These are phyloP conservation scores for Decapterus maruadsi DNA, from an alignment of 2,797 vertebrate genomes.

Conservation along the genomic window DNA sequence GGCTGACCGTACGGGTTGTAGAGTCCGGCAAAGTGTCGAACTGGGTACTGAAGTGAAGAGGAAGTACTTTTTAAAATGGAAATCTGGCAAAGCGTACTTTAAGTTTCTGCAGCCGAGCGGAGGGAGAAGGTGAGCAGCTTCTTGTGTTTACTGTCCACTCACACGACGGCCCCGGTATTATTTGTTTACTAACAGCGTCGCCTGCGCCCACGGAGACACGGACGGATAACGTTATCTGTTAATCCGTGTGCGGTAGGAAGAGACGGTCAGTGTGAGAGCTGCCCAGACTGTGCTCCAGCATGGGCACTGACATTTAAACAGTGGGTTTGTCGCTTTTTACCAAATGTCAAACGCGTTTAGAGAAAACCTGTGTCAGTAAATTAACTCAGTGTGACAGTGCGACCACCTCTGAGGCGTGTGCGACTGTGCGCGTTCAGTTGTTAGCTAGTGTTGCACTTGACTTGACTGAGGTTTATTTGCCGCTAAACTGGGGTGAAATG, in stretches of 20 bases:
- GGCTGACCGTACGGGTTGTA: constrained; percentile 40
- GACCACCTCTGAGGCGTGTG: constrained; percentile 1
- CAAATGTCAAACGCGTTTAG: fast-evolving
- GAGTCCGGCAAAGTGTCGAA: constrained; percentile 77
- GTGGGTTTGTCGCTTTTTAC: fast-evolving
- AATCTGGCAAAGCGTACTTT: constrained; percentile 24
- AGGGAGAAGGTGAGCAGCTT: constrained; percentile 57
- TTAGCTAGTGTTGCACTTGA: constrained; percentile 77
- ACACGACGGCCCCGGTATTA: background rate
- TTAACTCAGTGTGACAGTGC: background rate
- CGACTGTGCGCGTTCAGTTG: constrained; percentile 21
- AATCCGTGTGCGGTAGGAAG: constrained; percentile 48
- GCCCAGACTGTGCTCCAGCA: background rate
- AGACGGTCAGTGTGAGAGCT: constrained; percentile 4
- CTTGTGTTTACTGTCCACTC: background rate
- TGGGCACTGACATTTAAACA: background rate
- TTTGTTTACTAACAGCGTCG: constrained; percentile 26
- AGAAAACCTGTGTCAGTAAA: background rate
- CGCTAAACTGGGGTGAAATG: background rate
- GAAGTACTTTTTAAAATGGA: constrained; percentile 74
- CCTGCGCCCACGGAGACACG: background rate
- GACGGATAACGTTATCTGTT: constrained; percentile 43
- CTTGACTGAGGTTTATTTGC: constrained; percentile 30
- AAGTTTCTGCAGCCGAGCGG: constrained; percentile 3
- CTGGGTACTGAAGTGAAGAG: constrained; percentile 63